phyloP scores from a whole-genome alignment of 1,140 invertebrate genomes.

The Macrocentrus cingulum region DNA sequence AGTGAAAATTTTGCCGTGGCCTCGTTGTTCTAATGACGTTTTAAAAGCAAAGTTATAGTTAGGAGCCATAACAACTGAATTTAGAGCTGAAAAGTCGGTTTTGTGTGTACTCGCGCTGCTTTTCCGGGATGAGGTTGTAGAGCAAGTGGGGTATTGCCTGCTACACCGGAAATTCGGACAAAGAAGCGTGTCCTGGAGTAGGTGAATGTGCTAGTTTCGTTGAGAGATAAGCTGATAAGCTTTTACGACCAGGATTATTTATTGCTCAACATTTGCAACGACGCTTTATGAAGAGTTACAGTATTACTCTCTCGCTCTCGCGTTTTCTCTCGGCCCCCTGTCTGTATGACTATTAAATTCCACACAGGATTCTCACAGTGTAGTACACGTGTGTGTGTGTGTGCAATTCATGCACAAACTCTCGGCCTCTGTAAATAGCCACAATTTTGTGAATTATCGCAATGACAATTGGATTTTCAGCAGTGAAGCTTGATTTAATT shows the following conservation, averaged over 20 bases:
- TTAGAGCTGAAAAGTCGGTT: not conserved
- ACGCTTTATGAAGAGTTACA: slow-evolving; percentile 16
- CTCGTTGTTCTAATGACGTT: too few relatives aligned
- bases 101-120: not conserved
- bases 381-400: too few relatives aligned
- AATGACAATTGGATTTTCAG: too few relatives aligned
- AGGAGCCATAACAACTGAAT: slow-evolving; percentile 1
- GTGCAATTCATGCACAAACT: slow-evolving; percentile 3
- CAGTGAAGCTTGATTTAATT: too few relatives aligned
- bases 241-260: slow-evolving; percentile 31
- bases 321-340: too few relatives aligned
- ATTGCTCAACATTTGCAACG: slow-evolving; percentile 15
- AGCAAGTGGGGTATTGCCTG: slow-evolving; percentile 13
- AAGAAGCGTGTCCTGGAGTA: not conserved
- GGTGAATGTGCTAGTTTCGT: not conserved
- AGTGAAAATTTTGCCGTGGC: too few relatives aligned
- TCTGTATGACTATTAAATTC: slow-evolving; percentile 15
- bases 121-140: slow-evolving; percentile 4
- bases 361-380: not conserved
- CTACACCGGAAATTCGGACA: slow-evolving; percentile 14
- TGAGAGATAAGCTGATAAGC: slow-evolving; percentile 31
- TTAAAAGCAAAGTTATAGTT: not conserved
- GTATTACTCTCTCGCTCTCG: too few relatives aligned
- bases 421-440: not conserved
- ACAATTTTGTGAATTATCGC: too few relatives aligned